These are phyloP conservation scores for Ethmia dodecea DNA, from an alignment of 2,888 invertebrate species.

Conservation along the genomic window DNA sequence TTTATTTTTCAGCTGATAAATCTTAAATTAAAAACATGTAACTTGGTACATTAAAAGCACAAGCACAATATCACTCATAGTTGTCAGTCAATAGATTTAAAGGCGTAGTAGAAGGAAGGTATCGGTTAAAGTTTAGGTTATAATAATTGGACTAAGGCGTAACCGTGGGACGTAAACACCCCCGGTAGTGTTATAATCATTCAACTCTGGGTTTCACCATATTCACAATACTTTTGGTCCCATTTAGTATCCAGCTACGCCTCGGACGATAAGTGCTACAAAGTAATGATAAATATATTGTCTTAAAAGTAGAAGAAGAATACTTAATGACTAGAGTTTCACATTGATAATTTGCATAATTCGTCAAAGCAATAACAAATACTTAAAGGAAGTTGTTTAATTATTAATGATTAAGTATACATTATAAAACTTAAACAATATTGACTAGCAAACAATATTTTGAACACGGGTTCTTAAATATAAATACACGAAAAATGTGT, in stretches of 20 bases:
- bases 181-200: conserved; percentile 36
- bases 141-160: conserved; percentile 53
- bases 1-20: conserved; percentile 62
- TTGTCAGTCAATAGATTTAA: conserved; percentile 69
- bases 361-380: not conserved
- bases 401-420: too few relatives aligned
- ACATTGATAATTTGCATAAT: not conserved
- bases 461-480: too few relatives aligned
- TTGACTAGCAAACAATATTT: too few relatives aligned
- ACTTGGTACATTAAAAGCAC: conserved; percentile 74
- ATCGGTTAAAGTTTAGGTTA: conserved; percentile 35
- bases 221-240: conserved; percentile 59
- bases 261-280: conserved; percentile 28
- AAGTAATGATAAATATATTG: conserved; percentile 3
- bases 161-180: conserved; percentile 62
- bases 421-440: too few relatives aligned
- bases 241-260: conserved; percentile 64
- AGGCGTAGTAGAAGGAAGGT: conserved; percentile 66
- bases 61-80: conserved; percentile 72
- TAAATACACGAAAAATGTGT: too few relatives aligned
- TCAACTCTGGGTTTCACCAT: conserved; percentile 43
- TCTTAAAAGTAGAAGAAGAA: conserved; percentile 11
- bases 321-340: conserved; percentile 12
- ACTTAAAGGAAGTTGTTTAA: too few relatives aligned
- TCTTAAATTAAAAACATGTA: conserved; percentile 60